Base-by-base conservation (phyloP, 2,797 vertebrate genomes). In the Peromyscus melanophrys region DNA sequence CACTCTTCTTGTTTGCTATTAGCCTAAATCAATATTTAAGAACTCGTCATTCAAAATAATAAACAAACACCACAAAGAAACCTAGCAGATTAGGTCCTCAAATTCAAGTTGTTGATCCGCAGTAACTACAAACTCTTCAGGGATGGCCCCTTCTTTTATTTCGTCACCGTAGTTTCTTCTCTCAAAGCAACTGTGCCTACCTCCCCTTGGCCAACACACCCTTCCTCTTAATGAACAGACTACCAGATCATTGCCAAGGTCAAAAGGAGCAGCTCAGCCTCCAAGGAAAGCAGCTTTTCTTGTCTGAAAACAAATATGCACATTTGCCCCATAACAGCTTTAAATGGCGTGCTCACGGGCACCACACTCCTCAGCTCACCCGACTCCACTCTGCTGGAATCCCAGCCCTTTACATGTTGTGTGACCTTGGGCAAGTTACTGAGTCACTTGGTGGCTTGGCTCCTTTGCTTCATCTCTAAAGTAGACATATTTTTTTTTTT, bases 381-480 rank as follows among this genome's bases (percentile, higher is more conserved):
- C 13, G 52, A 14, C 52, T 52, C 52, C 1, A 52, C 52, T 37
- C 34, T 14, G 46, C 31, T 92, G 81, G 81, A 95, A 82, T 89
- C 49, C 46, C 85, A 40, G 31, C 40, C 88, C 25, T 96, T 82
- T 80, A 43, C 4, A 5, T 65, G 49, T 23, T 59, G n/a, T 59
- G 4, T 61, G 40, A 67, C 55, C 27, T 97, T 59, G 27, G 34
- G 34, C 11, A 89, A 92, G 46, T 87, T 49, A 37, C 63, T 31
- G 34, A 49, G 77, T 91, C 69, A 76, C 59, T 59, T 87, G 75
- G 61, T 84, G 59, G 69, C 76, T 93, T 83, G 63, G 78, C 76
- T 93, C 63, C 21, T 29, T 96, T 94, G 97, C 81, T 90, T 88
- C 63, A 90, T 92, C 43, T 95, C 46, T 69, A 63, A 78, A 91